Evolutionary conservation across 2,888 invertebrate genomes (phyloP), one percentile per base, ranked within the genome.

Genomic region (Drosophila mimetica): DNA sequence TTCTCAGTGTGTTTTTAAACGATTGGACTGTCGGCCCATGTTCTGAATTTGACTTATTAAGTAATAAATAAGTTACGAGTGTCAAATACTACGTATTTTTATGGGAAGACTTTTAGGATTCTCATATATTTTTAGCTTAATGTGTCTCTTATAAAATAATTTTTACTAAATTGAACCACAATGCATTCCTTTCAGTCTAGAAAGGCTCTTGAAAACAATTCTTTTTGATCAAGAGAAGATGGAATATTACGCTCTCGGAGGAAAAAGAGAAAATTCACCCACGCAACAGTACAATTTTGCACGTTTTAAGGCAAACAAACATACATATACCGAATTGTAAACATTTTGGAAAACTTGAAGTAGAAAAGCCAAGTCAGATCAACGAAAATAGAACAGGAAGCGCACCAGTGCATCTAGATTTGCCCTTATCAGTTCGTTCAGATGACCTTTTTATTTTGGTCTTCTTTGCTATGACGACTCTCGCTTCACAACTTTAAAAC

Each of bases 341-440:
- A 63, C 53, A 22, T 16, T 16, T 1, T 30, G 63, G 63, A 52
- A 42, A 64, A 52, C 28, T 36, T 34, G 16, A 36, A 52, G 20
- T 42, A 22, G 20, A 28, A 42, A 42, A 22, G 42, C 25, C 18
- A 8, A 18, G 22, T 37, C 16, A 16, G 61, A 14, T 9, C 36
- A 9, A 28, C 20, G 14, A 30, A 60, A 44, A 34, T 59, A 59
- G 44, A 36, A 34, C 34, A 59, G 60, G 36, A 44, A 60, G 13
- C 18, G 14, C 18, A 42, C 37, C 8, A 47, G 61, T 51, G 70
- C 77, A 70, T 48, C 41, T 55, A 46, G 22, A 25, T 42, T 14
- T 25, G 25, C 18, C 37, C n/a, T n/a, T n/a, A n/a, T n/a, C n/a
- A n/a, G n/a, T n/a, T n/a, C n/a, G n/a, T n/a, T n/a, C n/a, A n/a